Evolutionary conservation across 2,888 invertebrate species (phyloP).

Genomic region (Urechis unicinctus): DNA sequence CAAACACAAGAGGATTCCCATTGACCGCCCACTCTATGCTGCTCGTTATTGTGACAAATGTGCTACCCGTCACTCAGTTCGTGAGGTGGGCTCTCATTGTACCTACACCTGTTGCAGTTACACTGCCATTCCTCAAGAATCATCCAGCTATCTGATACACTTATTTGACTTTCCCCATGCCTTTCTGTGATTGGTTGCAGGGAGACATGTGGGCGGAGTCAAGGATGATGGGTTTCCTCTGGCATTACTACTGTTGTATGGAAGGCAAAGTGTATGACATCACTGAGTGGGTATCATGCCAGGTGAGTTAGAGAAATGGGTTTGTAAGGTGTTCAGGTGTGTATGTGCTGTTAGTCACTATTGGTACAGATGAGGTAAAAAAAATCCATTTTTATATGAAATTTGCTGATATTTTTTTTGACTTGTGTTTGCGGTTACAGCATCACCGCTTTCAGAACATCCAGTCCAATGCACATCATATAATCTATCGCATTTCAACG

Average conservation of each 20-base stretch:
- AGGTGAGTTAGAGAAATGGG: slow-evolving; percentile 53
- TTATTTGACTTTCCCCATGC: background rate
- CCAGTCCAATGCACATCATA: slow-evolving; percentile 82
- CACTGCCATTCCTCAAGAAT: background rate
- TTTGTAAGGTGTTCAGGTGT: background rate
- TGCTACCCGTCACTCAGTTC: slow-evolving; percentile 41
- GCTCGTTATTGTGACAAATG: slow-evolving; percentile 79
- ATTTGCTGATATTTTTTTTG: background rate
- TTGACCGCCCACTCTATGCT: slow-evolving; percentile 82
- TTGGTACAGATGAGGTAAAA: too few relatives aligned
- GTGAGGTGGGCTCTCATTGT: slow-evolving; percentile 41
- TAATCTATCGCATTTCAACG: slow-evolving; percentile 59
- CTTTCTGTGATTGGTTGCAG: slow-evolving; percentile 50
- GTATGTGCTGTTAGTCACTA: background rate
- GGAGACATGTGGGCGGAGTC: slow-evolving; percentile 97
- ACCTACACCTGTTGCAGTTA: too few relatives aligned
- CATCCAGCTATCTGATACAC: background rate
- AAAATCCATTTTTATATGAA: background rate
- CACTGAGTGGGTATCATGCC: slow-evolving; percentile 94
- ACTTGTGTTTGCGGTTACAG: slow-evolving; percentile 56
- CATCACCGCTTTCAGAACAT: slow-evolving; percentile 70
- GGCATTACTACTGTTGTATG: slow-evolving; percentile 95
- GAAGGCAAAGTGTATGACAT: slow-evolving; percentile 93
- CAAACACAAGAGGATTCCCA: slow-evolving; percentile 78
- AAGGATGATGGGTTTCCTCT: slow-evolving; percentile 73